phyloP scores from a whole-genome alignment of 2,113 vertebrate genomes.

The Eulemur macaco region DNA sequence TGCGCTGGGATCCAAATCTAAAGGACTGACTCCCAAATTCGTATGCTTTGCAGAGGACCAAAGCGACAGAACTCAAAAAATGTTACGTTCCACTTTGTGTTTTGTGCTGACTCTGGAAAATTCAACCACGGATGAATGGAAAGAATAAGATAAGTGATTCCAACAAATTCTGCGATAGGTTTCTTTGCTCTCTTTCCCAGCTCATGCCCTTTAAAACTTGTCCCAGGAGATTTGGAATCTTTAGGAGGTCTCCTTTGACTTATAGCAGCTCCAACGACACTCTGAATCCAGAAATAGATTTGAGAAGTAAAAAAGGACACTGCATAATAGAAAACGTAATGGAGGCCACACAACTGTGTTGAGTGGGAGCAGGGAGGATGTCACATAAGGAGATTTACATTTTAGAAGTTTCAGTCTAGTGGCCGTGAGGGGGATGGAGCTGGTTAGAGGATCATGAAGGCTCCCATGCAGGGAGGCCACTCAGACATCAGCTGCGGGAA shows the following conservation, averaged over 20 bases:
- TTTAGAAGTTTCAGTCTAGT: neutral
- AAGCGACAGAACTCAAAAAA: neutral
- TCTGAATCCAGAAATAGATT: neutral
- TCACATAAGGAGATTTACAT: rapidly evolving
- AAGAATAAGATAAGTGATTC: neutral
- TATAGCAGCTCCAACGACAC: neutral
- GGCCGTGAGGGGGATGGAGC: neutral
- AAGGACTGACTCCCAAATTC: neutral
- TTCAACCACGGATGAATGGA: neutral
- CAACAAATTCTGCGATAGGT: neutral
- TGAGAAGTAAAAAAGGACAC: neutral
- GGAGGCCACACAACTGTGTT: neutral
- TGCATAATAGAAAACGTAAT: neutral
- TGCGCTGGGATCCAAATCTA: neutral
- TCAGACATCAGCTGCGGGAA: neutral
- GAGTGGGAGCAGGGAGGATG: rapidly evolving
- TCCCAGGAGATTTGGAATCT: neutral
- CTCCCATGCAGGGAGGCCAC: neutral
- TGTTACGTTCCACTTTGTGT: neutral
- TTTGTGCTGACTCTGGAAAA: neutral
- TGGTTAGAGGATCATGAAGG: neutral
- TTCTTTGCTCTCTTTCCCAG: neutral
- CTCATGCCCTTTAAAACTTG: neutral
- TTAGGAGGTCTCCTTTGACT: neutral
- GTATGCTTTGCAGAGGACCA: neutral